These are phyloP conservation scores for cat (Felis catus) DNA, from an alignment of 2,113 vertebrate genomes.

Conservation along the genomic window F.catus_Fca126_mat1.0 CM031424.1:46724501-46725000, in stretches of 20 bases:
- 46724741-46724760: background rate
- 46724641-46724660: background rate
- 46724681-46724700: background rate
- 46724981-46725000: background rate
- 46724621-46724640: background rate
- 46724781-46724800: background rate
- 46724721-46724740: background rate
- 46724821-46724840: background rate
- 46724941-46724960: background rate
- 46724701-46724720: background rate
- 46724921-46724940: background rate
- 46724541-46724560: background rate
- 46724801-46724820: background rate
- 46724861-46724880: background rate
- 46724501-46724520: slow-evolving; percentile 22
- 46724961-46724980: background rate
- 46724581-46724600: background rate
- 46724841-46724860: background rate
- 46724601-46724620: background rate
- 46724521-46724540: slow-evolving; percentile 35
- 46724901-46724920: background rate
- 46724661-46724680: background rate
- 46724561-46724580: background rate
- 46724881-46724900: background rate
- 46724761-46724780: background rate